Base-by-base conservation (phyloP, 2,797 vertebrate species). In the Natrix natrix region DNA sequence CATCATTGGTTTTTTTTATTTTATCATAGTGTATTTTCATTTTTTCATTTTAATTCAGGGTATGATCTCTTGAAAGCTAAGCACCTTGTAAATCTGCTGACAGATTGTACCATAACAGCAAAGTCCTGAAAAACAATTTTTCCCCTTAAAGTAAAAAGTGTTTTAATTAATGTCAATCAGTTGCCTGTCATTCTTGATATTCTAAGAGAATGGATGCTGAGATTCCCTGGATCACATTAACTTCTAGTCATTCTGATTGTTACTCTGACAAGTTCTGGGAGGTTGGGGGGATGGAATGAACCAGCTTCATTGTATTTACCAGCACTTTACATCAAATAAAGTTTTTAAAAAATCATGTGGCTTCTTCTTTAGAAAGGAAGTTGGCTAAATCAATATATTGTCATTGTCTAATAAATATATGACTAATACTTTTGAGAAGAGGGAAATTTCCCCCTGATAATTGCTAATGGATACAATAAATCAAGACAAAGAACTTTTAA, bases 341-440 rank as follows among this genome's bases (percentile, higher is more conserved):
- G 1, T 90, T 52, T 48, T 52, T 52, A 32, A 32, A 63, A 55
- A 55, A 69, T 8, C 7, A 20, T 37, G 52, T 57, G 66, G n/a
- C 17, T 87, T 20, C 11, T n/a, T 86, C 17, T 52, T 37, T 90
- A 54, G 28, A 83, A 22, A 83, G 37, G 37, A n/a, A 92, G 90
- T 92, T 32, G 13, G 37, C 43, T 48, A 20, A 86, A 86, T 74
- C 3, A n/a, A 63, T 0, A 0, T 24, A 12, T 12, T 13, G 83
- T 86, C 66, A 91, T 59, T 83, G 55, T 12, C 54, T 86, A n/a
- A 90, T 94, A 94, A 94, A 20, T 26, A 17, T 78, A 59, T 37
- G 16, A 48, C 22, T 13, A 61, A 86, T 61, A 48, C 26, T 83
- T 61, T 43, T 87, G 48, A 32, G 57, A 60, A 43, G 60, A 86